Evolutionary conservation across 2,113 vertebrate species (phyloP), one percentile per base, ranked within the genome.

Genomic region (Pelobates fuscus): DNA sequence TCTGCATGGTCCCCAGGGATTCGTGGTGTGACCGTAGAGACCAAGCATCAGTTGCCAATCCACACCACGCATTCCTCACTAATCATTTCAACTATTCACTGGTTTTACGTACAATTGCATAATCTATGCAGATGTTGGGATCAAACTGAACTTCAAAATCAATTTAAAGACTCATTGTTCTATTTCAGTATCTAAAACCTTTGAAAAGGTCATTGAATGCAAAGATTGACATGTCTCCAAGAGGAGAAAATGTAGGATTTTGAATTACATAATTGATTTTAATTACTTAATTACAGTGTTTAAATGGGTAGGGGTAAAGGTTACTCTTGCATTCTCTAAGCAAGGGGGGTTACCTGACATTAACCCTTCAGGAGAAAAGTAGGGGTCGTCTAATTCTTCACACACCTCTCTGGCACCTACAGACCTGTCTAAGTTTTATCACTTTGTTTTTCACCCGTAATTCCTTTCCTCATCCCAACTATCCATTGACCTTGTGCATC

Each of bases 261-360:
- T 87, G 93, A 95, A 97, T 94, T 91, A 92, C 93, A 94, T 94
- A 96, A 96, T 95, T 96, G 90, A 91, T 95, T 95, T 95, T 98
- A 96, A 97, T 97, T 95, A 87, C 87, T 89, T 95, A 98, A 98
- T 96, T 93, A 94, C 70, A 83, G 90, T 91, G 88, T 91, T 95
- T 94, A 94, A 77, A 95, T 94, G 90, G 93, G 87, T 79, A 70
- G 77, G 82, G 92, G 91, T 93, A 96, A 89, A 94, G 94, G 92
- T 96, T 94, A 94, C 88, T 86, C 80, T 92, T 92, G 91, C 89
- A 89, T 92, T 92, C 89, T 86, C 85, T 86, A 91, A 86, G 84
- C 84, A 83, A 81, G 80, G 81, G 67, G 84, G 84, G 78, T 83
- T 49, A 58, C 80, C 71, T 82, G 85, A 86, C 86, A 89, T 83